Evolutionary conservation across 2,113 vertebrate genomes (phyloP).

Genomic region (Actenoides lindsayi): DNA sequence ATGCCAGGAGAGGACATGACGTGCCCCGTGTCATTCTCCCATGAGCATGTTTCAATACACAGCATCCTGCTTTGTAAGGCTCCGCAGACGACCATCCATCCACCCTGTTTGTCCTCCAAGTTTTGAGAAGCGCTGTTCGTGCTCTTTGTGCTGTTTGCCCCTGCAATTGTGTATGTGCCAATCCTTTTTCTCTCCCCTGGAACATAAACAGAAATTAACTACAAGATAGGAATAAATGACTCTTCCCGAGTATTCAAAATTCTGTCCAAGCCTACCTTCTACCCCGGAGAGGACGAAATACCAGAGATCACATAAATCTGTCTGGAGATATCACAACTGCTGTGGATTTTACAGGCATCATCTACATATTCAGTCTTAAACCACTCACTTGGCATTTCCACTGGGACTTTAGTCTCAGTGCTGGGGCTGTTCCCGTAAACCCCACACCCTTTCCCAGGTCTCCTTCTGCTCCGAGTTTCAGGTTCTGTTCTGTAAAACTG

Average conservation of each 20-base stretch:
- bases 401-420: not conserved
- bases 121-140: not conserved
- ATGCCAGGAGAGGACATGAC: not conserved
- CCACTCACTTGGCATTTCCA: not conserved
- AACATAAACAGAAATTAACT: not conserved
- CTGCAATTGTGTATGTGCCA: fast-evolving
- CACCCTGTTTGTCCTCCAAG: fast-evolving
- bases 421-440: not conserved
- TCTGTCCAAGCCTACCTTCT: not conserved
- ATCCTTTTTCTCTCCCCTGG: not conserved
- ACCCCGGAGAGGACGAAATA: not conserved
- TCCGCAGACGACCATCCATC: not conserved
- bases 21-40: fast-evolving
- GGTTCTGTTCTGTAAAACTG: not conserved
- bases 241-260: not conserved
- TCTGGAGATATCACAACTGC: not conserved
- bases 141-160: not conserved
- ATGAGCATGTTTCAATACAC: fast-evolving
- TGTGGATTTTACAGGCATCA: not conserved
- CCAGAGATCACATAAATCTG: not conserved
- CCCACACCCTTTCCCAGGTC: not conserved
- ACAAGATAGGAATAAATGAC: not conserved
- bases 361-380: fast-evolving
- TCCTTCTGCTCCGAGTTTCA: not conserved
- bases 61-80: not conserved